These are phyloP conservation scores for Drosophila novamexicana DNA, from an alignment of 1,140 invertebrate species.

Conservation along the genomic window DNA sequence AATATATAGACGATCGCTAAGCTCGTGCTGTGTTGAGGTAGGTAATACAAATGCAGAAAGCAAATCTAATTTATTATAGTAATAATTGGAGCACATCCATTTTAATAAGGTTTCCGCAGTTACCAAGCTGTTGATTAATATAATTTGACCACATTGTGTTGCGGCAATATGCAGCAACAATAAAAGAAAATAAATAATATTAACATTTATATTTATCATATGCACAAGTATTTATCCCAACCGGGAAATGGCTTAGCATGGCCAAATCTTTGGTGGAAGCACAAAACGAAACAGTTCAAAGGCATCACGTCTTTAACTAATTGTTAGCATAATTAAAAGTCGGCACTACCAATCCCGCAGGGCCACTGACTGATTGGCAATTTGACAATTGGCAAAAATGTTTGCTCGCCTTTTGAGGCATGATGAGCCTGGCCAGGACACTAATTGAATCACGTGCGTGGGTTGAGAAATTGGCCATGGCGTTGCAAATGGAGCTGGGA, in stretches of 20 bases:
- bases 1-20: too few relatives aligned
- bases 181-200: background rate
- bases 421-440: conserved; percentile 11
- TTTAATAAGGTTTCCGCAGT: too few relatives aligned
- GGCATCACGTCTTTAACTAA: conserved; percentile 70
- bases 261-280: background rate
- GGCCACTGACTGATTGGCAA: conserved; percentile 68
- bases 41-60: too few relatives aligned
- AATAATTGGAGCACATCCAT: too few relatives aligned
- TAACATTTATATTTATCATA: background rate
- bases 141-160: too few relatives aligned
- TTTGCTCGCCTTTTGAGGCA: conserved; percentile 16
- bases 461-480: conserved; percentile 46
- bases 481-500: conserved; percentile 40
- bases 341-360: conserved; percentile 58
- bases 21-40: too few relatives aligned
- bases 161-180: too few relatives aligned
- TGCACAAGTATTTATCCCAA: background rate
- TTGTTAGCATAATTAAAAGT: conserved; percentile 75
- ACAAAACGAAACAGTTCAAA: conserved; percentile 40
- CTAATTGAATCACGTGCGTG: conserved; percentile 78
- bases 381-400: conserved; percentile 34
- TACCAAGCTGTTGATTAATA: too few relatives aligned
- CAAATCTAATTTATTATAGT: too few relatives aligned
- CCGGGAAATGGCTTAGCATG: background rate